These are phyloP conservation scores for Eupsilia transversa DNA, from an alignment of 2,888 invertebrate species.

Conservation along the genomic window DNA sequence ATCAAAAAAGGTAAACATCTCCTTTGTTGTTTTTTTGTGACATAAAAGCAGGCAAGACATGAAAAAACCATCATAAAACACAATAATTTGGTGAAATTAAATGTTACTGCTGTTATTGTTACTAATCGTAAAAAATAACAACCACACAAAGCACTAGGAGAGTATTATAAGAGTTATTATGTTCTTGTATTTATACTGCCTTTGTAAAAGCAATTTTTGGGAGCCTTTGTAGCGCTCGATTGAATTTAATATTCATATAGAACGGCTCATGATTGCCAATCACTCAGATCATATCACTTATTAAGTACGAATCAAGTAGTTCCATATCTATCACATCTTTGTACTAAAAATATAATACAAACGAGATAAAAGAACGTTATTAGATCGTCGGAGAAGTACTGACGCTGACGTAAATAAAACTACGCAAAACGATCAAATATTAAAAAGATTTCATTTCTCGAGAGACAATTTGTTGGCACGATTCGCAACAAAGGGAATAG, in stretches of 20 bases:
- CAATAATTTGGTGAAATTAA: constrained; percentile 21
- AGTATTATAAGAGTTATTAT: constrained; percentile 23
- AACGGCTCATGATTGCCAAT: constrained; percentile 30
- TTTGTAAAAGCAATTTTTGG: constrained; percentile 19
- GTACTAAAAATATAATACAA: not conserved
- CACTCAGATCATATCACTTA: constrained; percentile 14
- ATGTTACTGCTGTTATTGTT: no score
- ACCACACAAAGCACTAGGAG: not conserved
- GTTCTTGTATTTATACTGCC: constrained; percentile 11
- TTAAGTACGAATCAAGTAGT: not conserved
- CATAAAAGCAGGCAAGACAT: not conserved
- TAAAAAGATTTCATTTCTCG: constrained; percentile 58
- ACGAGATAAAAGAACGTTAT: not conserved
- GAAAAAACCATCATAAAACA: constrained; percentile 7
- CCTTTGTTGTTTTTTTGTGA: constrained; percentile 14
- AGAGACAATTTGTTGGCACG: constrained; percentile 42
- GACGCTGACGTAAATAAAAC: not conserved
- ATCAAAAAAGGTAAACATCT: not conserved
- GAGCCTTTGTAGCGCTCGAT: constrained; percentile 3
- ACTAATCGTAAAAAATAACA: constrained; percentile 37
- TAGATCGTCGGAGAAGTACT: not conserved
- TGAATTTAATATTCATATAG: constrained; percentile 28
- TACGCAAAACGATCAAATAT: constrained; percentile 41
- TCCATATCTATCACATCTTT: not conserved
- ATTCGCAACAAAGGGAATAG: constrained; percentile 48